Evolutionary conservation across 2,888 invertebrate genomes (phyloP).

Genomic region (Archips crataeganus): DNA sequence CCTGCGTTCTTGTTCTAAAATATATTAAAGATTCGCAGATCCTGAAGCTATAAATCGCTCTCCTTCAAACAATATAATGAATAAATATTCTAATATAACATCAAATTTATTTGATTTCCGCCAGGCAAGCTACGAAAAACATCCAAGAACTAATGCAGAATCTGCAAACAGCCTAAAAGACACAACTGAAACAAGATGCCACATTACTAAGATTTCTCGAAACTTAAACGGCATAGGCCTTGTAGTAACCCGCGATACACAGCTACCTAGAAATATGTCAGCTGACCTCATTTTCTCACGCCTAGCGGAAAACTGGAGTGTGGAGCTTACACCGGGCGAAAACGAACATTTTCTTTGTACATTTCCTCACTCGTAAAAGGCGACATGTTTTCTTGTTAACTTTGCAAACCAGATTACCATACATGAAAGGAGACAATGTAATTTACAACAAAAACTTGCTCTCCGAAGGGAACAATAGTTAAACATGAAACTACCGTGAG

Average conservation of each 20-base stretch:
- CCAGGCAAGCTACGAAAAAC: too few species aligned
- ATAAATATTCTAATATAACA: too few species aligned
- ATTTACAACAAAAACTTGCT: not conserved
- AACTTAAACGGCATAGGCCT: not conserved
- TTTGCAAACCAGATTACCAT: constrained; percentile 3
- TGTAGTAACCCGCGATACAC: not conserved
- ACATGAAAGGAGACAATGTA: constrained; percentile 11
- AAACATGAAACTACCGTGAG: too few species aligned
- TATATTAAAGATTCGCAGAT: too few species aligned
- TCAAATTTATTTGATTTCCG: too few species aligned
- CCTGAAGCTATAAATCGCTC: too few species aligned
- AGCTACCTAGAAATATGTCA: constrained; percentile 17
- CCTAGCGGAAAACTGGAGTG: constrained; percentile 10
- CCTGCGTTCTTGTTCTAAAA: too few species aligned
- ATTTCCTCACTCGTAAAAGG: constrained; percentile 12
- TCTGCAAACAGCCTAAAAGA: too few species aligned
- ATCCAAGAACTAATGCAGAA: too few species aligned
- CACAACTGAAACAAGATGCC: not conserved
- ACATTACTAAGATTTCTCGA: not conserved
- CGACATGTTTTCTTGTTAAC: constrained; percentile 6
- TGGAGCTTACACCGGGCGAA: not conserved
- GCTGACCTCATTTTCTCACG: constrained; percentile 18
- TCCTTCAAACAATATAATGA: too few species aligned
- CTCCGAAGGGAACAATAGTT: not conserved
- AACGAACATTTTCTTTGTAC: constrained; percentile 20